These are phyloP conservation scores for Oreochromis grahami DNA, from an alignment of 2,797 vertebrate species.

Conservation along the genomic window DNA sequence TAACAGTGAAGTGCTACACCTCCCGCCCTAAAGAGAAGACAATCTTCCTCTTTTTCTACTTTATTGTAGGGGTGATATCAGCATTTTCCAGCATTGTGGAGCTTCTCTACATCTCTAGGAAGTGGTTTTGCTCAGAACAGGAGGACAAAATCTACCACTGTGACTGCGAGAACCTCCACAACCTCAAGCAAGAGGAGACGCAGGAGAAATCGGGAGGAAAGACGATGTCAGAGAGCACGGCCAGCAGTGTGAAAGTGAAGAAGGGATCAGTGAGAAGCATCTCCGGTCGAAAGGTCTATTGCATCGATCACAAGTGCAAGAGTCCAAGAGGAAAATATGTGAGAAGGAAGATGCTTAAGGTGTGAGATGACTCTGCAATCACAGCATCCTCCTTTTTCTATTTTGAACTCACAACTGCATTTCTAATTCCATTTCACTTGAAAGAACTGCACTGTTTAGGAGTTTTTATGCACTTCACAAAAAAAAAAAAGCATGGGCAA, in stretches of 20 bases:
- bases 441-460: neutral
- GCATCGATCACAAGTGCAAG: slow-evolving; percentile 2
- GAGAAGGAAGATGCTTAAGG: slow-evolving; percentile 3
- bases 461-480: neutral
- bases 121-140: slow-evolving; percentile 47
- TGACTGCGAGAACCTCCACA: slow-evolving; percentile 29
- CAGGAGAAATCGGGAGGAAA: neutral
- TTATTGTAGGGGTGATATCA: slow-evolving; percentile 81
- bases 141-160: accelerated
- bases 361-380: slow-evolving; percentile 32
- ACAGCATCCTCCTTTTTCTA: neutral
- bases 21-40: slow-evolving; percentile 94
- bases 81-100: slow-evolving; percentile 81
- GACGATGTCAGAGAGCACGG: accelerated
- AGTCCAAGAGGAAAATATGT: neutral
- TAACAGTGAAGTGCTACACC: slow-evolving; percentile 91
- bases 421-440: neutral
- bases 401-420: neutral
- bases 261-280: neutral
- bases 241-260: slow-evolving; percentile 14
- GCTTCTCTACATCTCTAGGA: slow-evolving; percentile 65
- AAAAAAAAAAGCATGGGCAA: neutral
- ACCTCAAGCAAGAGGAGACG: neutral
- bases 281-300: neutral
- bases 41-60: slow-evolving; percentile 90